Evolutionary conservation across 2,888 invertebrate species (phyloP), one percentile per base, ranked within the genome.

Genomic region (Melanchra persicariae): DNA sequence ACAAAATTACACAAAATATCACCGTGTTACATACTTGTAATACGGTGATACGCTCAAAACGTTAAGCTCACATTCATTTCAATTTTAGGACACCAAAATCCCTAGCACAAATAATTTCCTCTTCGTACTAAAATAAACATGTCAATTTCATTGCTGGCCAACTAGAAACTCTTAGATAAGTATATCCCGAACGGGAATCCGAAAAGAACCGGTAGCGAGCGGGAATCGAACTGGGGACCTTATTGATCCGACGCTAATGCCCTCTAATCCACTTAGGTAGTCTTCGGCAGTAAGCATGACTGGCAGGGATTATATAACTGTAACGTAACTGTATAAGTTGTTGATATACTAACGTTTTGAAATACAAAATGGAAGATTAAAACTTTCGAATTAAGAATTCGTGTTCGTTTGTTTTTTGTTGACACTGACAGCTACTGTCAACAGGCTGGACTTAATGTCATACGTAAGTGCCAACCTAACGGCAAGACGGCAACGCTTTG

Each of bases 171-270:
- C 67, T 70, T 76, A 76, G 77, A 67, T 74, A 66, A 79, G 72
- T 85, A 86, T 83, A 85, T 81, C 74, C 85, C 72, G 51, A 68
- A 65, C 61, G 54, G 75, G 77, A 67, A 78, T 79, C 70, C 68
- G 54, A 79, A 83, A 84, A 86, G 85, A 87, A 83, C 85, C 85
- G 85, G 88, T 85, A 78, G 85, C 79, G 55, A 70, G 62, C 68
- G 73, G 70, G 85, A 87, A 85, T 84, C 85, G 83, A 85, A 84
- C 79, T 77, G 80, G 63, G 75, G 81, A 81, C 89, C 88, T 89
- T 91, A 93, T 94, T 93, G 93, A 94, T 92, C 93, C 90, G 89
- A 86, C 91, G 89, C 88, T 93, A 93, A 94, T 93, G 87, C 93
- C 86, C 86, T 87, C 85, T 93, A 93, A 94, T 94, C 94, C 93